Conservation (phyloP, 1,140 invertebrate genomes). For the Brachionus rubens region DNA sequence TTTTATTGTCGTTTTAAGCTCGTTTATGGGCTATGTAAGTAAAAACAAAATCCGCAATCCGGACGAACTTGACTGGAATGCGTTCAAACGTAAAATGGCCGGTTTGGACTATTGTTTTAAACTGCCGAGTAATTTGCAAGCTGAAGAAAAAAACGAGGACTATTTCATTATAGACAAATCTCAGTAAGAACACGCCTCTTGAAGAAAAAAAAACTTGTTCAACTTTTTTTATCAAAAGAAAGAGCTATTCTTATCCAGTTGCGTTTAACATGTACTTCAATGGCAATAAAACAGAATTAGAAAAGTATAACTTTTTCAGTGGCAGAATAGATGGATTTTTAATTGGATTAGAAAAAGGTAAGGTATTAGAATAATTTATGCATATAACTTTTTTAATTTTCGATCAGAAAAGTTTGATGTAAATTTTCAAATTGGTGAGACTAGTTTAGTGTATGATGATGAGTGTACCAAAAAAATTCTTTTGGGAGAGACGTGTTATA, state of each 20-base stretch:
- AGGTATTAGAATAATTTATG: neutral
- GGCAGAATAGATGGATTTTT: conserved; percentile 4
- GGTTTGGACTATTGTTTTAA: conserved; percentile 14
- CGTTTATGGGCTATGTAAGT: neutral
- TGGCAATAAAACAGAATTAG: neutral
- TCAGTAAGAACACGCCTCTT: neutral
- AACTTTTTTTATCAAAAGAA: neutral
- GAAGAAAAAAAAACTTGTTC: neutral
- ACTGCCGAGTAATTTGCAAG: neutral
- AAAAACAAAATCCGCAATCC: neutral
- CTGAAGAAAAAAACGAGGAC: neutral
- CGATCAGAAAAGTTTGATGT: conserved; percentile 25
- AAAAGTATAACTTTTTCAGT: neutral
- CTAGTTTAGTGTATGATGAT: neutral
- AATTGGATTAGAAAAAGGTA: conserved; percentile 31
- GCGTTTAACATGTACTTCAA: neutral
- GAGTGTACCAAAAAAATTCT: neutral
- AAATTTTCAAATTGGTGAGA: conserved; percentile 6
- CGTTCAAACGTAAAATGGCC: conserved; percentile 1
- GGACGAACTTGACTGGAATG: conserved; percentile 39
- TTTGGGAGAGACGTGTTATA: neutral
- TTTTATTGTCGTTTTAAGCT: neutral
- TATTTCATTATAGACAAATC: neutral
- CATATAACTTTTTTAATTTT: neutral
- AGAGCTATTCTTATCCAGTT: conserved; percentile 35